Conservation (phyloP, 2,888 invertebrate species). For the Scaptomyza cyrtandrae region DNA sequence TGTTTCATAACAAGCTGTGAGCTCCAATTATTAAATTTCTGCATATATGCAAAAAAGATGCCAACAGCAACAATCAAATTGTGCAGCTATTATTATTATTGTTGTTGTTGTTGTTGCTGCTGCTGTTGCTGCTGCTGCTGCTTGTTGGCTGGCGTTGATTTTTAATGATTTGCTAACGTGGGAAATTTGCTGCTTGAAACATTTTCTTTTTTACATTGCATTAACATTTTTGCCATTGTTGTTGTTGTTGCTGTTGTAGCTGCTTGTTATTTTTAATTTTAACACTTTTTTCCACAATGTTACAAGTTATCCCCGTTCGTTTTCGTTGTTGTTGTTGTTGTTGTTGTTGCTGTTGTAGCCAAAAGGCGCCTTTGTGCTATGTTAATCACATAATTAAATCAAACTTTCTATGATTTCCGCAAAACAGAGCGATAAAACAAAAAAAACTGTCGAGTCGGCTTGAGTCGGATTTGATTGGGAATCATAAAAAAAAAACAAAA, state of each 20-base stretch:
- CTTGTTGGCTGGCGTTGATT: slow-evolving; percentile 50
- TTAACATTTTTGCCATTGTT: slow-evolving; percentile 64
- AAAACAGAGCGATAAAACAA: slow-evolving; percentile 24
- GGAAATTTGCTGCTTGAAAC: slow-evolving; percentile 58
- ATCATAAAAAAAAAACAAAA: slow-evolving; percentile 3
- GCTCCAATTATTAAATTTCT: slow-evolving; percentile 51
- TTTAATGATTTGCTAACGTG: slow-evolving; percentile 76
- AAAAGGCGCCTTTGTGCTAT: slow-evolving; percentile 68
- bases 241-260: slow-evolving; percentile 36
- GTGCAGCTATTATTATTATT: slow-evolving; percentile 28
- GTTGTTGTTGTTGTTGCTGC: slow-evolving; percentile 12
- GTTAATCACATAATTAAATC: slow-evolving; percentile 78
- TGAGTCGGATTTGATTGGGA: not conserved
- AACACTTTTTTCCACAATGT: slow-evolving; percentile 69
- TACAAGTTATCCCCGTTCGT: slow-evolving; percentile 52
- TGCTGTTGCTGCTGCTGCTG: slow-evolving; percentile 7
- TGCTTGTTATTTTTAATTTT: slow-evolving; percentile 75
- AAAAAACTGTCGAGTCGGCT: not conserved
- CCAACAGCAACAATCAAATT: slow-evolving; percentile 24
- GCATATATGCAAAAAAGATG: slow-evolving; percentile 44
- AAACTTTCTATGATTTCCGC: slow-evolving; percentile 75
- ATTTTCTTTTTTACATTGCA: slow-evolving; percentile 58
- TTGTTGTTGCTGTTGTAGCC: slow-evolving; percentile 21
- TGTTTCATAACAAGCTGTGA: slow-evolving; percentile 43
- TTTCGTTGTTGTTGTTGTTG: slow-evolving; percentile 2